Conservation (phyloP, 2,113 vertebrate species). For the Cyprinodon variegatus region DNA sequence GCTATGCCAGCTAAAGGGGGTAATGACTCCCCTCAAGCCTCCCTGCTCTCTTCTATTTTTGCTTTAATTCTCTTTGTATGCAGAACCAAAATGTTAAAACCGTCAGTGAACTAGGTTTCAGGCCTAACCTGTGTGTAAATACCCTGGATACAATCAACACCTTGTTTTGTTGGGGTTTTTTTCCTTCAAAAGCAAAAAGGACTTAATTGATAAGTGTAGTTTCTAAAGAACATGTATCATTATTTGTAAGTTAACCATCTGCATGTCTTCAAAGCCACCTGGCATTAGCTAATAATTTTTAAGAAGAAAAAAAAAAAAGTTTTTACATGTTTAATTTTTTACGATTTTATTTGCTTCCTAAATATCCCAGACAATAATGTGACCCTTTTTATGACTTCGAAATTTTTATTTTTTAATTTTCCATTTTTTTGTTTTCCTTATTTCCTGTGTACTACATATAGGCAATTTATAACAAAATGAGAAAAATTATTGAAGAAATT, state of each 20-base stretch:
- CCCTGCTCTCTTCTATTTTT: constrained; percentile 61
- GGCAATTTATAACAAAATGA: constrained; percentile 96
- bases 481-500: constrained; percentile 91
- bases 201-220: constrained; percentile 80
- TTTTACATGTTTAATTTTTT: constrained; percentile 85
- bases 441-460: constrained; percentile 89
- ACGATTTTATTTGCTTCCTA: constrained; percentile 82
- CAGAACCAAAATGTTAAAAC: constrained; percentile 83
- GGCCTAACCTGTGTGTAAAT: constrained; percentile 77
- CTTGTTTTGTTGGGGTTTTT: constrained; percentile 47
- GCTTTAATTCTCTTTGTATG: constrained; percentile 81
- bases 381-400: constrained; percentile 89
- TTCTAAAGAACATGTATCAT: constrained; percentile 83
- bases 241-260: constrained; percentile 86
- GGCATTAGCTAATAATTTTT: constrained; percentile 83
- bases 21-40: constrained; percentile 58
- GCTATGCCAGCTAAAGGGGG: constrained; percentile 58
- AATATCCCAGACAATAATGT: constrained; percentile 86
- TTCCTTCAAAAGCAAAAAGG: constrained; percentile 60
- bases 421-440: constrained; percentile 77
- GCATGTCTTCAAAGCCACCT: constrained; percentile 83
- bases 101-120: constrained; percentile 71
- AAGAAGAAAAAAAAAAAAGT: constrained; percentile 73
- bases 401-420: constrained; percentile 80
- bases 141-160: constrained; percentile 81